Evolutionary conservation across 2,113 vertebrate species (phyloP).

Genomic region (Cephalopholis sonnerati): DNA sequence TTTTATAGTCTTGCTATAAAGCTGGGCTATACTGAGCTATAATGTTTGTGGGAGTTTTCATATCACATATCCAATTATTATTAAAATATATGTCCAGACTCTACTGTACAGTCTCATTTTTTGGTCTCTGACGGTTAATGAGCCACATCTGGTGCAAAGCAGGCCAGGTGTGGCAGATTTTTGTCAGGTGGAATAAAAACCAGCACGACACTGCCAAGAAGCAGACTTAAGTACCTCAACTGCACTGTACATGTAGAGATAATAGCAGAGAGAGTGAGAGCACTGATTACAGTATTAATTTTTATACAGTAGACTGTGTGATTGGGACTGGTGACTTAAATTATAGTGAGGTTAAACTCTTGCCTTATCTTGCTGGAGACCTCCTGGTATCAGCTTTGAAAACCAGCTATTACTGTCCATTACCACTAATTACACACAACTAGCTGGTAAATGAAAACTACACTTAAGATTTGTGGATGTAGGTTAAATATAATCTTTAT

Average conservation of each 20-base stretch:
- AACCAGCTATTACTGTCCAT: constrained; percentile 12
- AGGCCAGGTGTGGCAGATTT: constrained; percentile 11
- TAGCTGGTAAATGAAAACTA: neutral
- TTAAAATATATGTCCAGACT: constrained; percentile 34
- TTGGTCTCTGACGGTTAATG: constrained; percentile 24
- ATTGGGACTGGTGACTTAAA: constrained; percentile 26
- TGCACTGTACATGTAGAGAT: neutral
- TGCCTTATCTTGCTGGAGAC: constrained; percentile 17
- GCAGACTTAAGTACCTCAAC: neutral
- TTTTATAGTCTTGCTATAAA: constrained; percentile 35
- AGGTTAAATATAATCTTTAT: neutral
- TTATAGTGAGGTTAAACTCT: constrained; percentile 12
- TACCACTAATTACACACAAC: neutral
- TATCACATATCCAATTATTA: constrained; percentile 29
- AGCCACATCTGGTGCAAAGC: constrained; percentile 13
- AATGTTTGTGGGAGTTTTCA: constrained; percentile 35
- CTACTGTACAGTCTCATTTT: neutral
- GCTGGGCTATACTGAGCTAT: neutral
- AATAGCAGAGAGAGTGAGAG: constrained; percentile 7
- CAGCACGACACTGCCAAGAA: neutral
- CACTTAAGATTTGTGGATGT: neutral
- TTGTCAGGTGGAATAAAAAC: constrained; percentile 3
- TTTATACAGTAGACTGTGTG: constrained; percentile 8
- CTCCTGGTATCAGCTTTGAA: constrained; percentile 21
- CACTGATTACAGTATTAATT: constrained; percentile 29